Conservation (phyloP, 2,888 invertebrate genomes). For the Rhingia campestris region DNA sequence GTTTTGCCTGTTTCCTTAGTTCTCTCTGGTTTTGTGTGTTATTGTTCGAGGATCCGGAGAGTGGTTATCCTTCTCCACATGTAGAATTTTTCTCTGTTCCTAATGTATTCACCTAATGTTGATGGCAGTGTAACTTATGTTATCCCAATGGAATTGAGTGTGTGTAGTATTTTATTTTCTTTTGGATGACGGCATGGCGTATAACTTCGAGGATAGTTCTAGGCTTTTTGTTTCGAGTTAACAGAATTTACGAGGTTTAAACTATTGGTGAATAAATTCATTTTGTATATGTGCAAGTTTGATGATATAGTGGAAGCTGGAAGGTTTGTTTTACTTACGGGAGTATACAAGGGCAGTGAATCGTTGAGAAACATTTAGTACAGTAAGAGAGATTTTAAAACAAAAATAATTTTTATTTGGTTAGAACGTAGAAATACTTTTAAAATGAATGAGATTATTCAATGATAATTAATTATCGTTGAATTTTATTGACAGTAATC, state of each 20-base stretch:
- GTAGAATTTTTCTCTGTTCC: slow-evolving; percentile 41
- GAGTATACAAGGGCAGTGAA: too few relatives aligned
- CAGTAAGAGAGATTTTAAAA: too few relatives aligned
- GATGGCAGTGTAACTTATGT: slow-evolving; percentile 69
- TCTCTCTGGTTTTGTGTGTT: slow-evolving; percentile 37
- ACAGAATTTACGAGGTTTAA: slow-evolving; percentile 54
- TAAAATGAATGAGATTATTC: too few relatives aligned
- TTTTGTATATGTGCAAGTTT: slow-evolving; percentile 22
- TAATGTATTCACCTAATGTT: slow-evolving; percentile 65
- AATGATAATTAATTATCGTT: too few relatives aligned
- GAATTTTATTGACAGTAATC: too few relatives aligned
- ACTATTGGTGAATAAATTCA: slow-evolving; percentile 48
- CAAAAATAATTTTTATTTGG: too few relatives aligned
- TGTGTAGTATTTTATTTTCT: slow-evolving; percentile 48
- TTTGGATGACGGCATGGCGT: slow-evolving; percentile 8
- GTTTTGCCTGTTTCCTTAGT: slow-evolving; percentile 59
- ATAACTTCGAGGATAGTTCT: slow-evolving; percentile 19
- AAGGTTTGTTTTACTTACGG: too few relatives aligned
- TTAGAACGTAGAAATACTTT: too few relatives aligned
- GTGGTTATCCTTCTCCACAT: slow-evolving; percentile 8
- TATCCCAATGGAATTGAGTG: slow-evolving; percentile 66
- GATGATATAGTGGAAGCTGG: slow-evolving; percentile 15
- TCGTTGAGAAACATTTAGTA: too few relatives aligned
- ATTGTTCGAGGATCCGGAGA: slow-evolving; percentile 38
- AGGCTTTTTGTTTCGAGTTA: slow-evolving; percentile 13